Conservation (phyloP, 2,113 vertebrate species). For the Hypanus sabinus region DNA sequence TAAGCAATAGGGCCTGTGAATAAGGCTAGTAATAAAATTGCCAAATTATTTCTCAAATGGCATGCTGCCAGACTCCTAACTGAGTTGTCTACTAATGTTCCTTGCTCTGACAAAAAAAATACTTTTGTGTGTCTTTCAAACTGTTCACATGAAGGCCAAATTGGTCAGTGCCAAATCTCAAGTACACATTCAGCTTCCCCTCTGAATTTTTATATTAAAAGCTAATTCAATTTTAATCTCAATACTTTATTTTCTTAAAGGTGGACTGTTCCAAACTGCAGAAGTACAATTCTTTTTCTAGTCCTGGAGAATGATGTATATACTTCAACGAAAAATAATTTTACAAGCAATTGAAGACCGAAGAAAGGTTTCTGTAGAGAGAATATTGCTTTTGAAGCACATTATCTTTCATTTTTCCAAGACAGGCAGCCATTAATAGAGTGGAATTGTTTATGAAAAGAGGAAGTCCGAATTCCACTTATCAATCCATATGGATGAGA, state of each 20-base stretch:
- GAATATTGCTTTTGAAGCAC: not conserved
- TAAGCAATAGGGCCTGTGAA: not conserved
- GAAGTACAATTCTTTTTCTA: not conserved
- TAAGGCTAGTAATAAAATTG: not conserved
- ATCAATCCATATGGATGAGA: too few relatives aligned
- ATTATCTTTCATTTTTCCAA: too few relatives aligned
- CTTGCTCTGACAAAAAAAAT: not conserved
- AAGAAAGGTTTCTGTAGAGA: not conserved
- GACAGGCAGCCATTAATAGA: too few relatives aligned
- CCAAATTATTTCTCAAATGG: not conserved
- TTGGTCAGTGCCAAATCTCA: not conserved
- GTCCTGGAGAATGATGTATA: not conserved
- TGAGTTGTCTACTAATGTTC: not conserved
- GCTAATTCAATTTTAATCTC: not conserved
- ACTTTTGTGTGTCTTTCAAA: not conserved
- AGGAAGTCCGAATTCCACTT: too few relatives aligned
- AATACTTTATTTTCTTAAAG: not conserved
- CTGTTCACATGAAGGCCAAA: not conserved
- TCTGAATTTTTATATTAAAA: not conserved
- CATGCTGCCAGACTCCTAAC: not conserved
- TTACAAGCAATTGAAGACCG: not conserved
- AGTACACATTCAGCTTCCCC: not conserved
- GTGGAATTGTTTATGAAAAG: too few relatives aligned
- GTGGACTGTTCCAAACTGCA: not conserved
- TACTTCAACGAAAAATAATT: not conserved